Evolutionary conservation across 2,888 invertebrate species (phyloP).

Genomic region (Amblyjoppa fuscipennis): DNA sequence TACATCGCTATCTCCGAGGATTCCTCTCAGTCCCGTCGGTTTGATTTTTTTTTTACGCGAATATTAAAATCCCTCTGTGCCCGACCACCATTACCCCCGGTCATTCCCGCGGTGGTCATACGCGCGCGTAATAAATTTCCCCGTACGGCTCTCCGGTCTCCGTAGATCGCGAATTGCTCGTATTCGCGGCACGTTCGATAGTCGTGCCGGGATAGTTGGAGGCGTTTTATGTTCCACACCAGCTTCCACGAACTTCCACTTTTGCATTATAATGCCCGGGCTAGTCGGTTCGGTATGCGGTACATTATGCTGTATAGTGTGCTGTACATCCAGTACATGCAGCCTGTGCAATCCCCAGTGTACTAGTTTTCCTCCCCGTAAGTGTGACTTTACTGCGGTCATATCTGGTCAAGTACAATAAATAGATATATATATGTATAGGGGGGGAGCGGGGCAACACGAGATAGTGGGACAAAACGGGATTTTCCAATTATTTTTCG

Average conservation of each 20-base stretch:
- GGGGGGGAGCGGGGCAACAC: no score
- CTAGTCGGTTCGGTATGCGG: not conserved
- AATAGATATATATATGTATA: not conserved
- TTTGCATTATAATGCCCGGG: constrained; percentile 36
- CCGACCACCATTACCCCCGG: not conserved
- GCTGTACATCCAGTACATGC: not conserved
- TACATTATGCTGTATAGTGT: not conserved
- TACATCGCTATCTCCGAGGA: no score
- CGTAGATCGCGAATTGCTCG: constrained; percentile 34
- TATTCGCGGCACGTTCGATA: constrained; percentile 58
- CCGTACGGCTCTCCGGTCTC: constrained; percentile 26
- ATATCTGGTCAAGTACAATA: constrained; percentile 9
- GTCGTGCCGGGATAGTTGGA: constrained; percentile 44
- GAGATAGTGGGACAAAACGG: no score
- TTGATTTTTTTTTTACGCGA: not conserved
- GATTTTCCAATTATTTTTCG: not conserved
- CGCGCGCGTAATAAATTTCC: constrained; percentile 57
- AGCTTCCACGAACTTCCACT: constrained; percentile 40
- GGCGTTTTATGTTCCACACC: constrained; percentile 12
- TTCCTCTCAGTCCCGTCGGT: no score
- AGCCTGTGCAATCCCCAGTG: not conserved
- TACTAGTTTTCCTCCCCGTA: not conserved
- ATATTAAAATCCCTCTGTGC: not conserved
- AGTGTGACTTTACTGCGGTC: not conserved
- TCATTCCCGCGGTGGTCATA: not conserved